Conservation (phyloP, 2,797 vertebrate species). For the Poecilia picta region DNA sequence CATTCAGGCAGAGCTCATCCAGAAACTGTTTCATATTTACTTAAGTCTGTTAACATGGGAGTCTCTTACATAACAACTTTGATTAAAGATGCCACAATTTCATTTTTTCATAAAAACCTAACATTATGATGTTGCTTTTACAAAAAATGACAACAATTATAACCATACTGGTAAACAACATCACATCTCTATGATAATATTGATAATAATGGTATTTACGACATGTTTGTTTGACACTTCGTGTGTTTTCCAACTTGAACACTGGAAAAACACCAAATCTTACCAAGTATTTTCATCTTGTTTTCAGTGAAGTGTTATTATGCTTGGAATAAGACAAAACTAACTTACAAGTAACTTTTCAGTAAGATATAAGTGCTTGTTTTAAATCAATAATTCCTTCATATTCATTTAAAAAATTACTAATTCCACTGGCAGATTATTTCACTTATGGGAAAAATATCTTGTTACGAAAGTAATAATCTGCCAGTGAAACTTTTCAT, state of each 20-base stretch:
- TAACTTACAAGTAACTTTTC: background rate
- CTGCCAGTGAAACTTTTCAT: no score
- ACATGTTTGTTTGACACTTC: background rate
- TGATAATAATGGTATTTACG: background rate
- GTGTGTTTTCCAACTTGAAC: background rate
- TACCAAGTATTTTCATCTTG: no score
- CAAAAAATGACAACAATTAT: background rate
- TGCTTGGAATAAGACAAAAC: background rate
- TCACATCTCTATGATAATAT: background rate
- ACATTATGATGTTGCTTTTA: background rate
- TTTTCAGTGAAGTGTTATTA: background rate
- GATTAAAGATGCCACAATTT: background rate
- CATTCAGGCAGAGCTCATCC: constrained; percentile 5
- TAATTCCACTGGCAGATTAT: no score
- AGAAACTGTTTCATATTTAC: background rate
- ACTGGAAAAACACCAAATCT: no score
- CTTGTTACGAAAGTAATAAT: no score
- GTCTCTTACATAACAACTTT: background rate
- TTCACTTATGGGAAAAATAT: no score
- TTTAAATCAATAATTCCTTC: no score
- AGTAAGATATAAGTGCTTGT: no score
- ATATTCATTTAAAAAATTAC: no score
- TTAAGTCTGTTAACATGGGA: background rate
- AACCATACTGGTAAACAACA: background rate
- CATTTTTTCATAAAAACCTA: background rate